Evolutionary conservation across 2,888 invertebrate species (phyloP).

Genomic region (Tinea semifulvella): DNA sequence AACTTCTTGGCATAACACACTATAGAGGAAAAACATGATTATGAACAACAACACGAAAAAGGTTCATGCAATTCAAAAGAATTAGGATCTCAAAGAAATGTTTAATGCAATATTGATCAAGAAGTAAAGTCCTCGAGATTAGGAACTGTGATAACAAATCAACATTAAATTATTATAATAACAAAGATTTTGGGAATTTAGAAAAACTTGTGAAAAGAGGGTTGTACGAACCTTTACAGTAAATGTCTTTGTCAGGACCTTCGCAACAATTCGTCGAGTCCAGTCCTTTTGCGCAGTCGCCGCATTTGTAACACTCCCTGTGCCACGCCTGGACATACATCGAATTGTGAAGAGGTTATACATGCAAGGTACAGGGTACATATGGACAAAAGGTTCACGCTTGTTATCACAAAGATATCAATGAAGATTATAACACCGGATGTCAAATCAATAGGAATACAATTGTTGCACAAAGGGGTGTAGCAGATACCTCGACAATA

Average conservation of each 20-base stretch:
- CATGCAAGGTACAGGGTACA: conserved; percentile 35
- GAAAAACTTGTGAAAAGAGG: conserved; percentile 13
- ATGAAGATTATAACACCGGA: not conserved
- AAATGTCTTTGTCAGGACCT: conserved; percentile 95
- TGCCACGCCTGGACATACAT: conserved; percentile 82
- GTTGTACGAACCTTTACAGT: conserved; percentile 87
- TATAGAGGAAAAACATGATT: conserved; percentile 49
- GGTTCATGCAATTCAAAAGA: conserved; percentile 12
- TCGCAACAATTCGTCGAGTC: conserved; percentile 93
- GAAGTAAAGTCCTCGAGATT: not conserved
- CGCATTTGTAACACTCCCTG: conserved; percentile 94
- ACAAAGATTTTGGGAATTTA: not conserved
- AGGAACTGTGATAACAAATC: not conserved
- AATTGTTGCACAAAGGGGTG: conserved; percentile 22
- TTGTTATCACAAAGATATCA: conserved; percentile 8
- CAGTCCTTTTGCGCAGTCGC: conserved; percentile 84
- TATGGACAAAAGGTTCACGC: not conserved
- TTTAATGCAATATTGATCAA: no score
- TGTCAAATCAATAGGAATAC: conserved; percentile 23
- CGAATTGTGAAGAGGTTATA: conserved; percentile 39
- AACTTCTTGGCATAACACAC: conserved; percentile 97
- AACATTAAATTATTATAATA: not conserved
- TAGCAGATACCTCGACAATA: conserved; percentile 85
- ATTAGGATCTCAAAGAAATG: no score
- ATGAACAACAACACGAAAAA: conserved; percentile 21